Evolutionary conservation across 1,140 invertebrate species (phyloP), one percentile per base, ranked within the genome.

Genomic region (Ridgeia piscesae): DNA sequence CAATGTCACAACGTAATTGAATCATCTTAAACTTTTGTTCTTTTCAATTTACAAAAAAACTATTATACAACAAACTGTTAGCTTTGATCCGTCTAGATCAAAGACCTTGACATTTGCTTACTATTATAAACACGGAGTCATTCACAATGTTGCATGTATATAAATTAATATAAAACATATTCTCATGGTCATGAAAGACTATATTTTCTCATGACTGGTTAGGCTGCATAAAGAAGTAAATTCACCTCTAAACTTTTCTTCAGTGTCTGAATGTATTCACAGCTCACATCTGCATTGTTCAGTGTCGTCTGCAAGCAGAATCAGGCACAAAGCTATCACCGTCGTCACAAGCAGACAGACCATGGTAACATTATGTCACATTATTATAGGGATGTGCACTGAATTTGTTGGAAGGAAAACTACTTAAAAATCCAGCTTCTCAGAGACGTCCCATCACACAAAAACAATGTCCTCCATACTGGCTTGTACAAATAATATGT

Each of bases 201-300:
- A 77, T 21, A 77, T 31, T 21, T 77, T 77, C 27, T 31, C 58
- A 31, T 77, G 58, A 77, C 58, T 77, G 27, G 58, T 21, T 21
- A 1, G 58, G 58, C 58, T 21, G 33, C 6, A 6, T 21, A 90
- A 17, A 91, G 17, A n/a, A 34, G 48, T n/a, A 58, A 58, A 92
- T 33, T 92, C 94, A 96, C 96, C 93, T 97, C 97, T 94, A 99
- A 97, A 93, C 97, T 97, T 94, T 97, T 94, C 97, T 96, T 97
- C 9, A 99, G 95, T 0, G 98, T 97, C 94, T 98, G 98, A 17
- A 98, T 97, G 96, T 98, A 99, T 95, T 99, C 98, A 93, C 97
- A 98, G 93, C 98, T 98, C 9, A 97, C 97, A 95, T 99, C 98
- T n/a, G 98, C 97, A 96, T 99, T 99, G 95, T 99, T 99, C 92